Evolutionary conservation across 2,797 vertebrate species (phyloP), one percentile per base, ranked within the genome.

Genomic region (Tadarida brasiliensis): DNA sequence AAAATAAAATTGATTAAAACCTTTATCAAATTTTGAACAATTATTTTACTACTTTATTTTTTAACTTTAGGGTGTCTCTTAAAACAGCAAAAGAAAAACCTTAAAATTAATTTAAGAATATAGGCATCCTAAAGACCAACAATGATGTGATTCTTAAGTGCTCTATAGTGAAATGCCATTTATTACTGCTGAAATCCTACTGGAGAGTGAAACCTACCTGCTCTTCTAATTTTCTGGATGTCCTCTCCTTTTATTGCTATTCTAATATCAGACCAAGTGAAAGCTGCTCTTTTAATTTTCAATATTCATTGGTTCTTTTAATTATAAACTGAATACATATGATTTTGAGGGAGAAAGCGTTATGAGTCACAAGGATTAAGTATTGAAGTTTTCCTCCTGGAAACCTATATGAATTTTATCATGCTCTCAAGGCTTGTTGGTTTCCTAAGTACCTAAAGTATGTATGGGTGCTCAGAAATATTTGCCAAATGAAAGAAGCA

Each of bases 21-120:
- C 67, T 93, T 70, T 28, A 28, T 86, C 39, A 94, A 56, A 90
- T 90, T 90, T 89, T 63, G 26, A 94, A 76, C 33, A 85, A 7
- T 78, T 87, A 78, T 94, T 87, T 90, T 87, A 35, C 16, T 90
- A 47, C 15, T 51, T 81, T 84, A 30, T 87, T 90, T 90, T 97
- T 81, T 35, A 89, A 82, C 85, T 89, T 94, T 96, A 83, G 56
- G 2, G 4, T 67, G 3, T 82, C 14, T 78, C 26, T 87, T 95
- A 71, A 94, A 93, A 63, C 22, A 84, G 30, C 17, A 71, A 90
- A 94, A 95, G 22, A 68, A 68, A 78, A 92, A 59, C 14, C 22
- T 77, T 92, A 77, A 92, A 85, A 82, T 44, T 80, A 59, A 63
- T 59, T 96, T 85, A 86, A 57, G 24, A 95, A 77, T 57, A 30